These are phyloP conservation scores for Stigmatopora nigra DNA, from an alignment of 2,113 vertebrate genomes.

Conservation along the genomic window DNA sequence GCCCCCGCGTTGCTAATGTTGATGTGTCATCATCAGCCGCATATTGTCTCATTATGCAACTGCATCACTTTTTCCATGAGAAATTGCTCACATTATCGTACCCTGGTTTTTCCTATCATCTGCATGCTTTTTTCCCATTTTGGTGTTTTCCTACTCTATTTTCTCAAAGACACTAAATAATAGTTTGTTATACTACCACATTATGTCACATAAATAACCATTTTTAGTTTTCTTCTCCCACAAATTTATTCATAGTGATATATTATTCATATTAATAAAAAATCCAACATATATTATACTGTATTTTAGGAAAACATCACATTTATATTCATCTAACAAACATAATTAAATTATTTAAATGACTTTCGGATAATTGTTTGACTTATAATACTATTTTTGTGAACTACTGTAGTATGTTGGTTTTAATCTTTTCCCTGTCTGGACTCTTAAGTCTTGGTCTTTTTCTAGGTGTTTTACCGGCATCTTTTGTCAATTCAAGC, in stretches of 20 bases:
- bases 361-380: too few relatives aligned
- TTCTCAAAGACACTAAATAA: constrained; percentile 16
- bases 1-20: constrained; percentile 23
- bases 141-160: constrained; percentile 31
- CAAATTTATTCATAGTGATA: background rate
- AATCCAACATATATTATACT: background rate
- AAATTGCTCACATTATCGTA: constrained; percentile 36
- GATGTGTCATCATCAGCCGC: constrained; percentile 34
- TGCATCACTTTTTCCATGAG: constrained; percentile 34
- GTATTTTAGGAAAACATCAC: background rate
- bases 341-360: too few relatives aligned
- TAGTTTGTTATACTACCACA: background rate
- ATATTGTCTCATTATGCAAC: constrained; percentile 19
- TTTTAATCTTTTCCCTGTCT: too few relatives aligned
- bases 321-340: too few relatives aligned
- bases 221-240: background rate
- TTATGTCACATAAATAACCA: background rate
- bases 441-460: too few relatives aligned
- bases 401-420: too few relatives aligned
- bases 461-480: too few relatives aligned
- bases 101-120: constrained; percentile 36
- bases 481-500: too few relatives aligned
- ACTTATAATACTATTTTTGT: too few relatives aligned
- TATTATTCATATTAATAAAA: background rate
- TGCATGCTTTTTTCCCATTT: constrained; percentile 47